Evolutionary conservation across 2,888 invertebrate genomes (phyloP), one percentile per base, ranked within the genome.

Genomic region (Lycocerus yunnanus): DNA sequence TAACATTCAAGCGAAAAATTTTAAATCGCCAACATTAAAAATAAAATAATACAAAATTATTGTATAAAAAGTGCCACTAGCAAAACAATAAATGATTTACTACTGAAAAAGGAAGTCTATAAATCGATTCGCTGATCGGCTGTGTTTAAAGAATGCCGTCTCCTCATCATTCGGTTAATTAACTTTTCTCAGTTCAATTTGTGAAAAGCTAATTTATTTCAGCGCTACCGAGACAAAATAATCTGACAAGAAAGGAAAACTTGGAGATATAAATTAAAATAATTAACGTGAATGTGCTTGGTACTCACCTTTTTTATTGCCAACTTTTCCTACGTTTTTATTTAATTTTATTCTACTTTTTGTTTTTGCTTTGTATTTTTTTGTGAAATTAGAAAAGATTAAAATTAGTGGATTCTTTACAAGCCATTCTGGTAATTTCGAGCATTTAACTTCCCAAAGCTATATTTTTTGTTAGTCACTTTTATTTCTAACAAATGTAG

Each of bases 131-230:
- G 74, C 74, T 76, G 76, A 77, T 78, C 75, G 70, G 76, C 75
- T 74, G 75, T 77, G 79, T 79, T 79, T 80, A 79, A 77, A 78
- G 80, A 81, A 80, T 70, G 76, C 74, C 79, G 81, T 81, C 80
- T 79, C 78, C 74, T 81, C 80, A 79, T 82, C 80, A 80, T 81
- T 82, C 81, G 82, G 81, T 83, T 84, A 84, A 84, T 84, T 84
- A 84, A 83, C 84, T 84, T 84, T 83, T 80, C 82, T 80, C 78
- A 80, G 80, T 82, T 81, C 82, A 83, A 84, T 84, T 84, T 81
- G 77, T 77, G 81, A 80, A 79, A 81, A 81, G 81, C 83, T 84
- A 84, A 84, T 85, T 84, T 82, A 82, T 83, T 83, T 83, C 79
- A 76, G 79, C 80, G 79, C 79, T 77, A 79, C 81, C 76, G 79